phyloP scores from a whole-genome alignment of 2,797 vertebrate genomes.

The Pogoniulus pusillus region DNA sequence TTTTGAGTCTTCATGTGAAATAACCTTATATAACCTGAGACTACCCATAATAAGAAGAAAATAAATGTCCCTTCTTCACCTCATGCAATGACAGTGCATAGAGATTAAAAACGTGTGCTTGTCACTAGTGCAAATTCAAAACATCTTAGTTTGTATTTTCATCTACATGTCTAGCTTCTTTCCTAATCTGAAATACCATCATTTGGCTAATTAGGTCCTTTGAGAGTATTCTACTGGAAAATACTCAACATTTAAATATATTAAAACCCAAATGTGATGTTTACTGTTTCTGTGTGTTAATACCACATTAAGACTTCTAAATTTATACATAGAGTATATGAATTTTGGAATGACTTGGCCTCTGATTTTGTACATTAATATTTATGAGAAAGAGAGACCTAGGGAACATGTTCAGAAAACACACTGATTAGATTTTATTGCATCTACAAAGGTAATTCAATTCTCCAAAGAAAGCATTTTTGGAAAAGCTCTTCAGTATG shows the following conservation, averaged over 20 bases:
- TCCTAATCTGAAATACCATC: constrained; percentile 26
- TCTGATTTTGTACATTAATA: constrained; percentile 40
- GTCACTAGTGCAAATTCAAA: not conserved
- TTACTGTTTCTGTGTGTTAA: constrained; percentile 31
- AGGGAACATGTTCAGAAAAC: constrained; percentile 1
- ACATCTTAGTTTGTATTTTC: constrained; percentile 5
- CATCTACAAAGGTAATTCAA: not conserved
- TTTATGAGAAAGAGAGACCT: constrained; percentile 18
- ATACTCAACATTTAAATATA: constrained; percentile 33
- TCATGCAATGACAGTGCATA: not conserved
- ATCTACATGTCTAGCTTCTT: not conserved
- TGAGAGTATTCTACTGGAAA: constrained; percentile 44
- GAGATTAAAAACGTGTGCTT: not conserved
- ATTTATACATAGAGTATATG: constrained; percentile 6
- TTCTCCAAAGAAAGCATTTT: constrained; percentile 21
- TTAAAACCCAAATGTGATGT: constrained; percentile 35
- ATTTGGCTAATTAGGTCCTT: constrained; percentile 53
- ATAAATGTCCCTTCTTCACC: not conserved
- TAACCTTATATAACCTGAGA: not conserved
- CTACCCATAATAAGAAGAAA: not conserved
- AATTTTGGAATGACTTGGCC: constrained; percentile 11
- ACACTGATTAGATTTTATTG: constrained; percentile 21
- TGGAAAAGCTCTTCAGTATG: not conserved
- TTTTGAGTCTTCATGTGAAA: not conserved
- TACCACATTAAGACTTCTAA: constrained; percentile 17